phyloP scores from a whole-genome alignment of 2,888 invertebrate genomes.

The Parnassius mnemosyne region DNA sequence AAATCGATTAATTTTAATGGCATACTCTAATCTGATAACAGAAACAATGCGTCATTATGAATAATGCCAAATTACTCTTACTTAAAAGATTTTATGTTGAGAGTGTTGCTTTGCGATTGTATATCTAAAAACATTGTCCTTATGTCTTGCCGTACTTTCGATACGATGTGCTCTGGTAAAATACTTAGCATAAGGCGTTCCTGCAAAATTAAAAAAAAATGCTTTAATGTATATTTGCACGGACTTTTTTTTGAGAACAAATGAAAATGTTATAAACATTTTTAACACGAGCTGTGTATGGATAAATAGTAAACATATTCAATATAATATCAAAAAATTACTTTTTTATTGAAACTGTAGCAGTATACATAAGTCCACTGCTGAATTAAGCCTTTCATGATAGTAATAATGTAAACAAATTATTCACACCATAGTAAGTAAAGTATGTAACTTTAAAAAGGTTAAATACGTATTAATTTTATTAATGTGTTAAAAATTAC shows the following conservation, averaged over 20 bases:
- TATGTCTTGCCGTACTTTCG: conserved; percentile 80
- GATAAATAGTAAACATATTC: no score
- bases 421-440: no score
- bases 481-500: no score
- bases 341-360: no score
- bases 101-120: conserved; percentile 59
- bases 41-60: not conserved
- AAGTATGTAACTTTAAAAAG: no score
- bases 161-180: conserved; percentile 91
- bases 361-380: no score
- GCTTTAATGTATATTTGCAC: not conserved
- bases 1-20: conserved; percentile 2
- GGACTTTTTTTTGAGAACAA: not conserved
- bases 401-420: no score
- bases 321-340: no score
- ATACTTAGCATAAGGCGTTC: conserved; percentile 92
- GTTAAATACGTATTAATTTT: no score
- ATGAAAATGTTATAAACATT: no score
- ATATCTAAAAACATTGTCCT: conserved; percentile 78
- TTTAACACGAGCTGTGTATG: no score
- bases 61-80: conserved; percentile 36
- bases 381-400: no score
- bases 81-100: conserved; percentile 68
- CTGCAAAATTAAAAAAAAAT: conserved; percentile 60
- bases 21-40: conserved; percentile 6